phyloP scores from a whole-genome alignment of 1,140 invertebrate species.

The Reticulitermes speratus region DNA sequence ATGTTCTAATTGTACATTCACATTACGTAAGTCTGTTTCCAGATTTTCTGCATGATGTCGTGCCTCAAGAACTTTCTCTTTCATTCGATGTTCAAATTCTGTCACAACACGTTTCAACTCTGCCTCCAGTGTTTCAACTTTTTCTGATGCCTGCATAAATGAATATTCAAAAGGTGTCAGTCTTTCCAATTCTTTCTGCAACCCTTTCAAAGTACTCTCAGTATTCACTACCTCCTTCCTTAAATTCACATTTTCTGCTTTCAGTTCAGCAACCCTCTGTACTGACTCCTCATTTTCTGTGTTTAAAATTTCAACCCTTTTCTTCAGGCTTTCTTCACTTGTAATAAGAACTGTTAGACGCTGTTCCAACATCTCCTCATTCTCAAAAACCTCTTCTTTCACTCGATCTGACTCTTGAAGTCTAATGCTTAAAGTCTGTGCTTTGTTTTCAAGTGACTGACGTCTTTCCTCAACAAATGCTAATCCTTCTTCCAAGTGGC shows the following conservation, averaged over 20 bases:
- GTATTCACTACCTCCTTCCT: constrained; percentile 35
- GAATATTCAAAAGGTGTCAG: constrained; percentile 26
- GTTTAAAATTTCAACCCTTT: neutral
- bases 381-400: constrained; percentile 37
- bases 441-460: constrained; percentile 53
- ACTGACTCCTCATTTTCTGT: neutral
- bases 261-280: constrained; percentile 43
- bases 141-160: neutral
- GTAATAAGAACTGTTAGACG: constrained; percentile 44
- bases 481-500: constrained; percentile 59
- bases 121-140: neutral
- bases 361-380: constrained; percentile 55
- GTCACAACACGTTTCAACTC: neutral
- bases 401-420: constrained; percentile 27
- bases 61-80: constrained; percentile 1
- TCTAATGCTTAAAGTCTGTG: constrained; percentile 53
- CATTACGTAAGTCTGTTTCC: constrained; percentile 37
- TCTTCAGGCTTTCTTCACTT: constrained; percentile 8
- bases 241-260: constrained; percentile 52
- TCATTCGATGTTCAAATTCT: constrained; percentile 19
- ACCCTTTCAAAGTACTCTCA: constrained; percentile 15
- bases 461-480: constrained; percentile 55
- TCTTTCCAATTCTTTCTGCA: constrained; percentile 22
- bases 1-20: constrained; percentile 38
- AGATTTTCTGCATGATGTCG: constrained; percentile 23